phyloP scores from a whole-genome alignment of 1,140 invertebrate species.

The Helicoverpa zea region DNA sequence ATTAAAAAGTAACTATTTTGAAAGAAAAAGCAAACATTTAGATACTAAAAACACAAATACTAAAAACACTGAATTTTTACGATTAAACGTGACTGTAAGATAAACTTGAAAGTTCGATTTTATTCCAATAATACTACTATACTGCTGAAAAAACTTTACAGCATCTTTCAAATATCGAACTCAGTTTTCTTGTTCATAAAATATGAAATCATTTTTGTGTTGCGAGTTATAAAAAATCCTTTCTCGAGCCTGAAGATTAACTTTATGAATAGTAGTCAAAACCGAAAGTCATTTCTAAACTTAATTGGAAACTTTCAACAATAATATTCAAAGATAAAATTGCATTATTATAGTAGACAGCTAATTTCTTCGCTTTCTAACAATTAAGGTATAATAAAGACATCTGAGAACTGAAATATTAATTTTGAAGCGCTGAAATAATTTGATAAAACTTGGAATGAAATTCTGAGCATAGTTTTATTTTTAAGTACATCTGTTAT shows the following conservation, averaged over 20 bases:
- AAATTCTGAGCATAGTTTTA: not conserved
- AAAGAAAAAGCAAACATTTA: too few species aligned
- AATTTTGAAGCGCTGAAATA: constrained; percentile 13
- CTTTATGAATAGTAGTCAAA: not conserved
- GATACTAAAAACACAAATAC: too few species aligned
- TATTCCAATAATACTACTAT: not conserved
- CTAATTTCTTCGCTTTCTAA: constrained; percentile 8
- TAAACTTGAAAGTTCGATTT: not conserved
- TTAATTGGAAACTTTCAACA: constrained; percentile 15
- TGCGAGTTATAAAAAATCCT: not conserved
- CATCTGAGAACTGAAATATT: not conserved
- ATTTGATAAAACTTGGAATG: not conserved
- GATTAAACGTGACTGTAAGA: too few species aligned
- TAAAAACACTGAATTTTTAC: too few species aligned
- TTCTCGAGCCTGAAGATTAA: not conserved
- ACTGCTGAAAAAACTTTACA: not conserved
- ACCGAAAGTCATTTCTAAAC: constrained; percentile 15
- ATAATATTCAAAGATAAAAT: not conserved
- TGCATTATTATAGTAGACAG: not conserved
- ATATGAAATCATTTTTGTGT: not conserved
- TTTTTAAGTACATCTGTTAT: constrained; percentile 17
- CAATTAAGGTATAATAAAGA: not conserved
- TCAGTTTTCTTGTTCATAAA: too few species aligned
- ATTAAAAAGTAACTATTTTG: too few species aligned
- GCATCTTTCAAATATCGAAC: not conserved